A percentile compares a stretch with the other conserved stretches of the same genome.
These are phyloP conservation scores for Drosophila paulistorum DNA, from an alignment of 1,140 invertebrate species.

Conservation along the genomic window DNA sequence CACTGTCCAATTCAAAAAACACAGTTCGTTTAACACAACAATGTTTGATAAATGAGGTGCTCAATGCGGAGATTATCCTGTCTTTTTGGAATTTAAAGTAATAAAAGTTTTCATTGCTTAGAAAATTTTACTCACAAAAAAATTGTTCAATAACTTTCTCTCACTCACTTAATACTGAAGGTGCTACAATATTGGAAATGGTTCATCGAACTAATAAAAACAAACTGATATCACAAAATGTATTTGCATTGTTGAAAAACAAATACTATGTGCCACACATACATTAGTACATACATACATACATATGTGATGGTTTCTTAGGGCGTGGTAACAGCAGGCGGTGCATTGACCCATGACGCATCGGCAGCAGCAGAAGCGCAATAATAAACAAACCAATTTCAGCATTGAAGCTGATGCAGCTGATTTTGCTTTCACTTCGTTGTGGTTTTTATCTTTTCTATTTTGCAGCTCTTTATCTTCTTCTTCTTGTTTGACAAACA, in stretches of 20 bases:
- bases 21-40: too few relatives aligned
- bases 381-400: constrained; percentile 69
- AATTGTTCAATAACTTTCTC: too few relatives aligned
- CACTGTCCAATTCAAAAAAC: too few relatives aligned
- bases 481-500: constrained; percentile 49
- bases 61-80: too few relatives aligned
- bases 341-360: constrained; percentile 56
- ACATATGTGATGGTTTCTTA: constrained; percentile 18
- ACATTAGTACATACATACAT: neutral
- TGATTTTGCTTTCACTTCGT: constrained; percentile 3
- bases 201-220: neutral
- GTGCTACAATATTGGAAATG: neutral
- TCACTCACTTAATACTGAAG: too few relatives aligned
- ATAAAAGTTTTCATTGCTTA: too few relatives aligned
- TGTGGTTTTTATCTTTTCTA: constrained; percentile 6
- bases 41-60: too few relatives aligned
- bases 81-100: too few relatives aligned
- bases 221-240: constrained; percentile 1
- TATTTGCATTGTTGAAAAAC: neutral
- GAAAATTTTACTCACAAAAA: too few relatives aligned
- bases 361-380: constrained; percentile 31
- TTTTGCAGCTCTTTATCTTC: neutral
- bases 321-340: constrained; percentile 9
- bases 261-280: neutral
- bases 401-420: constrained; percentile 25